Conservation (phyloP, 2,113 vertebrate genomes). For the Rhegmatorhina hoffmannsi region DNA sequence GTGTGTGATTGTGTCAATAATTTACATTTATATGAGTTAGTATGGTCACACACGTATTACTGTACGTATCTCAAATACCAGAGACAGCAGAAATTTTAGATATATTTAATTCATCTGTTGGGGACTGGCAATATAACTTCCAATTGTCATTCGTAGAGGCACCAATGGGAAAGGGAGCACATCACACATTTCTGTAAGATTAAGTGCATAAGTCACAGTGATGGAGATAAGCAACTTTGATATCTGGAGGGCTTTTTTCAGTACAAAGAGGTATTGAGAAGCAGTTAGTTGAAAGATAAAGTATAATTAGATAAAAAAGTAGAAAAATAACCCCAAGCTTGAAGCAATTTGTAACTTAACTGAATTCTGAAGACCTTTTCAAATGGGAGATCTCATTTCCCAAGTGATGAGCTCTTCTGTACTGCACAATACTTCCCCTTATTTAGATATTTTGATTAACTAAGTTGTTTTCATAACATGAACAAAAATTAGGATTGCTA, state of each 20-base stretch:
- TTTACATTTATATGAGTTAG: neutral
- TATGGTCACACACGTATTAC: neutral
- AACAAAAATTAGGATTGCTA: neutral
- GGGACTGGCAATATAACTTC: neutral
- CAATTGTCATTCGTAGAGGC: conserved; percentile 10
- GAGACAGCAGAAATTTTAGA: neutral
- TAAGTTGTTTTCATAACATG: neutral
- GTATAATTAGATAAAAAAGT: conserved; percentile 31
- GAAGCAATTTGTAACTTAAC: neutral
- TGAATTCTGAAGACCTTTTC: conserved; percentile 8
- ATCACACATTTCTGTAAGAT: conserved; percentile 23
- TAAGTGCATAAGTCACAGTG: conserved; percentile 47
- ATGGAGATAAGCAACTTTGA: conserved; percentile 56
- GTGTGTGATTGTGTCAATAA: neutral
- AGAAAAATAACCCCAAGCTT: conserved; percentile 16
- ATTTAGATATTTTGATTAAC: neutral
- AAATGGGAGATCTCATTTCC: neutral
- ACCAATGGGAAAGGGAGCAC: neutral
- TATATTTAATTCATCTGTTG: neutral
- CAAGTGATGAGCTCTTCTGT: neutral
- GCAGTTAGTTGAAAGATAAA: conserved; percentile 28
- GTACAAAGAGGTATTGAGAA: conserved; percentile 17
- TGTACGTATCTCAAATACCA: neutral
- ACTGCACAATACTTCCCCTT: neutral
- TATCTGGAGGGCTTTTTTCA: conserved; percentile 55